These are phyloP conservation scores for Clanis bilineata DNA, from an alignment of 2,888 invertebrate genomes.

Conservation along the genomic window DNA sequence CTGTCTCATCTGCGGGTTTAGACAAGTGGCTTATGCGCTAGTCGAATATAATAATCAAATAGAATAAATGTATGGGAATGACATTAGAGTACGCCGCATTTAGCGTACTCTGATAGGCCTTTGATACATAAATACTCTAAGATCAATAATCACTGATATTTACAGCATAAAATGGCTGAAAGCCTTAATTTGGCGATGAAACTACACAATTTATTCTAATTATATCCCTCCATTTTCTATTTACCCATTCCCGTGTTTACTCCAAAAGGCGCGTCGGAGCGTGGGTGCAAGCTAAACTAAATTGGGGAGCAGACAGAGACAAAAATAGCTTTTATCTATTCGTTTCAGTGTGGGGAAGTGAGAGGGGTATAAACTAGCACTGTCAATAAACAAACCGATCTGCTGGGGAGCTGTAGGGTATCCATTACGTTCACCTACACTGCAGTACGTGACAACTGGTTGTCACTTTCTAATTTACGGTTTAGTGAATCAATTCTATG, in stretches of 20 bases:
- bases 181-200: conserved; percentile 41
- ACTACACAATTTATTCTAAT: conserved; percentile 73
- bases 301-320: conserved; percentile 75
- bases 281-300: conserved; percentile 74
- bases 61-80: too few species aligned
- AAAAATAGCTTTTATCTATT: conserved; percentile 55
- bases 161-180: conserved; percentile 23
- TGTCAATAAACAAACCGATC: conserved; percentile 65
- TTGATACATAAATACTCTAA: too few species aligned
- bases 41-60: too few species aligned
- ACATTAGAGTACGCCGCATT: too few species aligned
- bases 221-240: conserved; percentile 77
- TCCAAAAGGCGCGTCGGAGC: conserved; percentile 73
- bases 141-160: too few species aligned
- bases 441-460: conserved; percentile 54
- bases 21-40: too few species aligned
- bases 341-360: conserved; percentile 48
- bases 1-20: too few species aligned
- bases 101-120: too few species aligned
- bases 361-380: conserved; percentile 56
- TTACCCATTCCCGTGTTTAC: conserved; percentile 77
- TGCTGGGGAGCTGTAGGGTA: conserved; percentile 60
- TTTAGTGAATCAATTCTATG: conserved; percentile 34
- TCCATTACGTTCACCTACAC: conserved; percentile 57
- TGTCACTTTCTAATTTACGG: conserved; percentile 64